Conservation (phyloP, 2,797 vertebrate species). For the Emys orbicularis region DNA sequence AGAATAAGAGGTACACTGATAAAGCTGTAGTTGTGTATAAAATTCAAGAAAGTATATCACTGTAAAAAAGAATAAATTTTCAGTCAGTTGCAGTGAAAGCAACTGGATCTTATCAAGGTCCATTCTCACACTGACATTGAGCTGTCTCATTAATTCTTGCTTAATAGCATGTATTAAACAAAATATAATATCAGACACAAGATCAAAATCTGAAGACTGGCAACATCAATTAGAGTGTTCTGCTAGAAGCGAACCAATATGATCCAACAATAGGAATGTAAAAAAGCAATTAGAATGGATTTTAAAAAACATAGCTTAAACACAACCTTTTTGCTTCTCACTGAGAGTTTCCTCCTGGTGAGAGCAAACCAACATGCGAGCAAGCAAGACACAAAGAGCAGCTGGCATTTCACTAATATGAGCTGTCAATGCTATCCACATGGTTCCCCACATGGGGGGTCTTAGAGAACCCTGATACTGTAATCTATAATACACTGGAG, state of each 20-base stretch:
- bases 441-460: slow-evolving; percentile 45
- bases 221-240: neutral
- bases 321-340: slow-evolving; percentile 48
- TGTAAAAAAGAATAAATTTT: neutral
- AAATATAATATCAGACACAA: neutral
- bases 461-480: slow-evolving; percentile 40
- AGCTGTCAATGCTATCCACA: slow-evolving; percentile 44
- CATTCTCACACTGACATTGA: neutral
- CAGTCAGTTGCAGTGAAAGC: neutral
- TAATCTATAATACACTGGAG: slow-evolving; percentile 38
- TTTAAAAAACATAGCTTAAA: slow-evolving; percentile 44
- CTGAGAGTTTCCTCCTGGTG: slow-evolving; percentile 46
- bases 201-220: slow-evolving; percentile 7
- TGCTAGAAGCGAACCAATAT: slow-evolving; percentile 5
- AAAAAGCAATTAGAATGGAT: slow-evolving; percentile 23
- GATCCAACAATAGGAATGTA: slow-evolving; percentile 8
- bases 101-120: neutral
- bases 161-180: neutral
- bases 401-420: slow-evolving; percentile 59
- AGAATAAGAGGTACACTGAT: neutral
- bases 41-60: neutral
- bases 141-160: neutral
- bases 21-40: neutral
- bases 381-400: slow-evolving; percentile 49
- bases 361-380: slow-evolving; percentile 57